Evolutionary conservation across 2,113 vertebrate species (phyloP).

Genomic region (Vulpes vulpes): DNA sequence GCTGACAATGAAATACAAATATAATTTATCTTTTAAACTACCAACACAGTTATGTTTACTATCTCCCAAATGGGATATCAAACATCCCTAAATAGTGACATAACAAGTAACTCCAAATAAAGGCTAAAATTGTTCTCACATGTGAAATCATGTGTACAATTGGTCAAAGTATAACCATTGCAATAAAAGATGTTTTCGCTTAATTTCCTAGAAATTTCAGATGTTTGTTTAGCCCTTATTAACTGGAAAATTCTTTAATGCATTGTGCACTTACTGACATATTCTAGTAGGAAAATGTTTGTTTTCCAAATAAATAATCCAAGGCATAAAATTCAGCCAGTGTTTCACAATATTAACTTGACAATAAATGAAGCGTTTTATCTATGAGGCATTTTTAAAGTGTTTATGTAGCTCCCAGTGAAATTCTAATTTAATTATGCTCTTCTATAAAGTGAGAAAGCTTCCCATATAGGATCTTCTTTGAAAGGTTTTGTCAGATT

Average conservation of each 20-base stretch:
- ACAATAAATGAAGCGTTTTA: conserved; percentile 65
- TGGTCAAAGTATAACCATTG: not conserved
- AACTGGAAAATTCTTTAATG: conserved; percentile 63
- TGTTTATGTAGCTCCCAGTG: conserved; percentile 61
- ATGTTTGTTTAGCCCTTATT: conserved; percentile 47
- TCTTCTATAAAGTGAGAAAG: not conserved
- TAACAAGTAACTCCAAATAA: not conserved
- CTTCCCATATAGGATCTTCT: conserved; percentile 34
- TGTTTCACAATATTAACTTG: conserved; percentile 65
- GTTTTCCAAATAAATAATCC: conserved; percentile 66
- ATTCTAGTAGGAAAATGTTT: conserved; percentile 50
- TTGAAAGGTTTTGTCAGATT: conserved; percentile 45
- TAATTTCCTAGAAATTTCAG: conserved; percentile 45
- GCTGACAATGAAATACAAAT: not conserved
- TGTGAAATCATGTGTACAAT: not conserved
- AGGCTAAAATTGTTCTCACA: conserved; percentile 2
- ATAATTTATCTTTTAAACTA: conserved; percentile 2
- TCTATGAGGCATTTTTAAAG: conserved; percentile 46
- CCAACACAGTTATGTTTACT: not conserved
- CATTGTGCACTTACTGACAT: not conserved
- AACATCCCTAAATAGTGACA: not conserved
- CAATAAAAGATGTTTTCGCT: conserved; percentile 63
- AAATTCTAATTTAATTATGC: conserved; percentile 62
- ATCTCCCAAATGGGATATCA: conserved; percentile 28
- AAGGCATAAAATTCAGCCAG: conserved; percentile 33